A percentile compares a stretch with the other conserved stretches of the same genome.
phyloP scores from a whole-genome alignment of 2,113 vertebrate species.

The Zapornia atra region DNA sequence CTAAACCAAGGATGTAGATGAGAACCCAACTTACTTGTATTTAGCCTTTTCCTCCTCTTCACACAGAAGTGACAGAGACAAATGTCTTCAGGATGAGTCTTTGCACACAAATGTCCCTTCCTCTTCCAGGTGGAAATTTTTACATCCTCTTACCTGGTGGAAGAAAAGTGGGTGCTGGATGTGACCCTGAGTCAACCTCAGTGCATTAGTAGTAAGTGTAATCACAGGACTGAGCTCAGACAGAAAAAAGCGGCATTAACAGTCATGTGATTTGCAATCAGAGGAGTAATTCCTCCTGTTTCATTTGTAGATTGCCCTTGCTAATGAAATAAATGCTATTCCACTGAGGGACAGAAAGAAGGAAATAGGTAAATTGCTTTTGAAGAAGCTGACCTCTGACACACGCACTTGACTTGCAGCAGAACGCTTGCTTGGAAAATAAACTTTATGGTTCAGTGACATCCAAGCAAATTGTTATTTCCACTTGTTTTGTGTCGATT shows the following conservation, averaged over 20 bases:
- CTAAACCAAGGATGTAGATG: background rate
- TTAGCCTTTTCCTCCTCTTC: background rate
- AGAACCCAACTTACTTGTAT: background rate
- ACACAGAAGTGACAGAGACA: background rate
- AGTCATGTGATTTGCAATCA: background rate
- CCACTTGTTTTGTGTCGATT: background rate
- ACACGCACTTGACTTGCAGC: background rate
- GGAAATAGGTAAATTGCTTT: slow-evolving; percentile 25
- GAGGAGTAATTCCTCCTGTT: background rate
- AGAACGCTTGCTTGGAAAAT: background rate
- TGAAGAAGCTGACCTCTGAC: background rate
- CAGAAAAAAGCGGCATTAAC: background rate
- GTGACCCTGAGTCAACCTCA: background rate
- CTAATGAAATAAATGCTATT: background rate
- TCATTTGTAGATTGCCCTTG: background rate
- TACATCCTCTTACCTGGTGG: background rate
- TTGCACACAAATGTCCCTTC: background rate
- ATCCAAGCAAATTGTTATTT: background rate
- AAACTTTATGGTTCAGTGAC: background rate
- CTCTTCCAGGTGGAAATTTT: background rate
- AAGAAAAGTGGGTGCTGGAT: background rate
- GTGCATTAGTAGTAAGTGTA: background rate
- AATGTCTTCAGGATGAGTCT: background rate
- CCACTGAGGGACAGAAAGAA: background rate
- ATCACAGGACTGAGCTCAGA: background rate